phyloP scores from a whole-genome alignment of 2,888 invertebrate genomes.

The Watsonalla binaria region DNA sequence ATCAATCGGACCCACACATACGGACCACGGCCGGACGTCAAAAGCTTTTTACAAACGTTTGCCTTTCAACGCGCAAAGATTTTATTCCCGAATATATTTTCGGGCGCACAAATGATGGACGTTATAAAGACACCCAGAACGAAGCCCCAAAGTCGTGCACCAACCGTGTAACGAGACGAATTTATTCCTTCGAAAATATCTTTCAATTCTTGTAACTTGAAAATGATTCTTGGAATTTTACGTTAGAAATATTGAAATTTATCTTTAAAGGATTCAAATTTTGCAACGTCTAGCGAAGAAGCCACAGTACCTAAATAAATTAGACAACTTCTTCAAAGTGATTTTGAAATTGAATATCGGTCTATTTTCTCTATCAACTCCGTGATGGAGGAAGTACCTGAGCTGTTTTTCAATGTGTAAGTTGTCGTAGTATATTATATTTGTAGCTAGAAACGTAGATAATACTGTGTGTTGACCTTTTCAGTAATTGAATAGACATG shows the following conservation, averaged over 20 bases:
- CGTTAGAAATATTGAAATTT: background rate
- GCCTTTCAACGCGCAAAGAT: constrained; percentile 22
- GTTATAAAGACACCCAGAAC: constrained; percentile 15
- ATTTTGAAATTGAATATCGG: too few species aligned
- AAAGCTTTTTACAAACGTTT: constrained; percentile 38
- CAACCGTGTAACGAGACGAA: constrained; percentile 7
- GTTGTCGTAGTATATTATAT: constrained; percentile 10
- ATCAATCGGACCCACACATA: constrained; percentile 42
- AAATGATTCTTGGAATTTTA: constrained; percentile 3
- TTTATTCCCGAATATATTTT: constrained; percentile 16
- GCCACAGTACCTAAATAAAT: background rate
- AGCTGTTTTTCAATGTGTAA: constrained; percentile 11
- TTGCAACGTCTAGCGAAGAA: background rate
- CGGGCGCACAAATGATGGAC: constrained; percentile 14
- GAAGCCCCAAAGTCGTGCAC: constrained; percentile 13
- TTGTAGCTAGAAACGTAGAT: constrained; percentile 13
- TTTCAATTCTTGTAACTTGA: constrained; percentile 15
- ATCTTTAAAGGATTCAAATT: background rate
- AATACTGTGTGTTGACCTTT: constrained; percentile 43
- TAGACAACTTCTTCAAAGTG: too few species aligned
- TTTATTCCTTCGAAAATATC: constrained; percentile 16
- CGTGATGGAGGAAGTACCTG: constrained; percentile 10
- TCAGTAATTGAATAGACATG: constrained; percentile 59
- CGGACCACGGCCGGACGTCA: constrained; percentile 24
- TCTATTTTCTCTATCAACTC: background rate